A percentile compares a stretch with the other conserved stretches of the same genome.
phyloP scores from a whole-genome alignment of 2,888 invertebrate genomes.

The Octodonta nipae region DNA sequence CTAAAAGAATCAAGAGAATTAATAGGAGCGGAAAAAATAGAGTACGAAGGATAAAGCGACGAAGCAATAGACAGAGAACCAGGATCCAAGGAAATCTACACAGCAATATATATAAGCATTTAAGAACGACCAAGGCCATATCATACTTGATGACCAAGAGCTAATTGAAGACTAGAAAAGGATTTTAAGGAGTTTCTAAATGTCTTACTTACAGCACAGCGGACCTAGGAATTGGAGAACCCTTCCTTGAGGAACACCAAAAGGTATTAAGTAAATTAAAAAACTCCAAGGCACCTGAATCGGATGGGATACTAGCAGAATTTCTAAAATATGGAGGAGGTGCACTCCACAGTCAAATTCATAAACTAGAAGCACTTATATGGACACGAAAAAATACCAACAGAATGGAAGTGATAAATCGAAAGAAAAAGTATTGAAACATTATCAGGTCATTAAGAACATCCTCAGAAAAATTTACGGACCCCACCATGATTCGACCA shows the following conservation, averaged over 20 bases:
- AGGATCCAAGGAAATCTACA: background rate
- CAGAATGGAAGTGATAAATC: background rate
- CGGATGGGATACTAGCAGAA: no score
- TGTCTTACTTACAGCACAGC: background rate
- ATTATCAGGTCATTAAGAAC: no score
- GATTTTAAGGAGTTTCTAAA: no score
- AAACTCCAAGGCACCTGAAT: background rate
- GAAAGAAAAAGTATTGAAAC: background rate
- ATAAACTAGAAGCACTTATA: background rate
- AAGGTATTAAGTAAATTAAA: background rate
- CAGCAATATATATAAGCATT: background rate
- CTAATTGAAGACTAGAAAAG: no score
- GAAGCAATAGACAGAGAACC: background rate
- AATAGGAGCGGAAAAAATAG: background rate
- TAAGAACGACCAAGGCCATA: background rate
- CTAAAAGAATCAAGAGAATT: background rate
- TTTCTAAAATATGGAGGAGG: no score
- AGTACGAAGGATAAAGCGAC: background rate
- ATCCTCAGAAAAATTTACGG: no score
- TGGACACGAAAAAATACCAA: background rate
- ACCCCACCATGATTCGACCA: no score
- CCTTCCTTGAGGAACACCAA: no score
- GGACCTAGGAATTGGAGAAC: background rate
- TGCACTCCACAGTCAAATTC: no score
- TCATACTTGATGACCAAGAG: no score